phyloP scores from a whole-genome alignment of 1,140 invertebrate species.

The Maniola jurtina region DNA sequence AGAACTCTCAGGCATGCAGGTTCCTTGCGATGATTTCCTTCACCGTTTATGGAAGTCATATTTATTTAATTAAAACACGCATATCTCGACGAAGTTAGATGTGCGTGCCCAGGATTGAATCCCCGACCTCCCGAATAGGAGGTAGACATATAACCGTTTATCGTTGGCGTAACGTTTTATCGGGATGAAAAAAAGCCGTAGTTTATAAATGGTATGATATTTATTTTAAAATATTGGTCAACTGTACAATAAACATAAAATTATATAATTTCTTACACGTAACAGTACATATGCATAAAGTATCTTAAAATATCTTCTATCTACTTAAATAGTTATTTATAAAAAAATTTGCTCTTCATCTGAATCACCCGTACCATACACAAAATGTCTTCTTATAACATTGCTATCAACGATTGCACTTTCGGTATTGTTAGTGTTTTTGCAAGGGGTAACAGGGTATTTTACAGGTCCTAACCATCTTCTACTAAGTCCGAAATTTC shows the following conservation, averaged over 20 bases:
- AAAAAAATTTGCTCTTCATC: conserved; percentile 79
- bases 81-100: background rate
- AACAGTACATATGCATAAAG: conserved; percentile 35
- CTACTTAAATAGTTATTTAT: conserved; percentile 35
- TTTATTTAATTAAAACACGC: too few species aligned
- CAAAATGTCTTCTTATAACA: conserved; percentile 64
- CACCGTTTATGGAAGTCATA: too few species aligned
- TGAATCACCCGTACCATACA: conserved; percentile 73
- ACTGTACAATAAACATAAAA: background rate
- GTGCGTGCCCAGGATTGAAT: too few species aligned
- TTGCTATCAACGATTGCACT: conserved; percentile 55
- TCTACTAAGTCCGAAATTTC: conserved; percentile 78
- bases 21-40: too few species aligned
- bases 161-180: too few species aligned
- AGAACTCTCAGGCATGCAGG: too few species aligned
- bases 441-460: conserved; percentile 81
- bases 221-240: background rate
- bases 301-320: background rate
- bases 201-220: background rate
- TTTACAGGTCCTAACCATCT: conserved; percentile 80
- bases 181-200: too few species aligned
- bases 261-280: conserved; percentile 15
- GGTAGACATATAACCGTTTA: too few species aligned
- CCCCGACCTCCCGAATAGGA: too few species aligned
- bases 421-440: conserved; percentile 57